Evolutionary conservation across 2,888 invertebrate genomes (phyloP), one percentile per base, ranked within the genome.

Genomic region (Callinectes sapidus): DNA sequence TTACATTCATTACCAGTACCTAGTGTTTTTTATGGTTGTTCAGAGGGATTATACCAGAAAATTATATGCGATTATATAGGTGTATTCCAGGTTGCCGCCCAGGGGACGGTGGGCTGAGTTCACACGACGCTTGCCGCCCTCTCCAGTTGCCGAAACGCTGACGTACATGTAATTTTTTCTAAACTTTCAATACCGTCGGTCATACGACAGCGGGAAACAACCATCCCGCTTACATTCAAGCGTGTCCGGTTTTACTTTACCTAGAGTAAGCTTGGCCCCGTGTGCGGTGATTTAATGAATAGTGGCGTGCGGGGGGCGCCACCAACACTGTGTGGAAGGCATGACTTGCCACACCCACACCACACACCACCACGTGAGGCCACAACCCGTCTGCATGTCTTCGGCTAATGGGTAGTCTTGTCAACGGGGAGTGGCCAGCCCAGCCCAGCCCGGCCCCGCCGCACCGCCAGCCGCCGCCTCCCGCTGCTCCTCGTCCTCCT

Each of bases 51-150:
- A 87, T 32, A 28, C 13, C 16, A 42, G 23, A 5, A 55, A 23
- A 55, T 89, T 28, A 28, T 86, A 92, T 88, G 90, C 90, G 42
- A 90, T 81, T 81, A 92, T 18, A 66, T 39, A 81, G 92, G 55
- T 42, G n/a, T 88, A 42, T 18, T 55, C 2, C n/a, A n/a, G 85
- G 92, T 90, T 90, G 92, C 87, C 92, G 92, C 92, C 92, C 92
- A 92, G 92, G 87, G 91, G 81, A 77, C 81, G 85, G 92, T 85
- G 89, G 92, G 90, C 90, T 87, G 92, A 92, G 71, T 92, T 88
- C 92, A 61, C 92, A 88, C 81, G 71, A 92, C 90, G 90, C 90
- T 81, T 88, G 92, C 90, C 92, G 90, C 89, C 92, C 90, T 92
- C 54, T 71, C 16, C 90, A 90, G 92, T 92, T 92, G 92, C 92